These are phyloP conservation scores for Drosophila pallidifrons DNA, from an alignment of 1,140 invertebrate genomes.

Conservation along the genomic window DNA sequence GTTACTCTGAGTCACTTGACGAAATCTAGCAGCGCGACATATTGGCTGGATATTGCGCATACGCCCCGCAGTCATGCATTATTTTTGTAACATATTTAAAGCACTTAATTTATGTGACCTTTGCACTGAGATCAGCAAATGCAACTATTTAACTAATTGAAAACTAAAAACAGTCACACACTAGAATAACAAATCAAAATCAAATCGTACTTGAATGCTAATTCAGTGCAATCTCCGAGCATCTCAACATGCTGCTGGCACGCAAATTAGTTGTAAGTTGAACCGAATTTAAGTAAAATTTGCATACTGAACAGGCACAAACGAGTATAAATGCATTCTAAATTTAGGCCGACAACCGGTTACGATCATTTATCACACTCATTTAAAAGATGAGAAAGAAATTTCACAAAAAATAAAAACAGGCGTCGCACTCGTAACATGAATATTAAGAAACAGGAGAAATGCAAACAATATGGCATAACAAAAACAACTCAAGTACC, in stretches of 20 bases:
- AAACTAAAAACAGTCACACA: slow-evolving; percentile 27
- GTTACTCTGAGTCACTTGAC: slow-evolving; percentile 15
- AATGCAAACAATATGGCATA: slow-evolving; percentile 3
- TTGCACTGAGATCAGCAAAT: slow-evolving; percentile 42
- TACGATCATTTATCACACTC: slow-evolving; percentile 31
- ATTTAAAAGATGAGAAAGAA: slow-evolving; percentile 21
- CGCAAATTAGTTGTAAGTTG: slow-evolving; percentile 48
- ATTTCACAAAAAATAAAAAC: not conserved
- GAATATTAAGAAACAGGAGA: slow-evolving; percentile 5
- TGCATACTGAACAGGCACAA: slow-evolving; percentile 48
- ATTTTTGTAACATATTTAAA: slow-evolving; percentile 25
- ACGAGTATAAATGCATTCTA: slow-evolving; percentile 48
- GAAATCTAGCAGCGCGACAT: slow-evolving; percentile 8
- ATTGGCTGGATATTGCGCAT: slow-evolving; percentile 56
- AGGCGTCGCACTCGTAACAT: slow-evolving; percentile 4
- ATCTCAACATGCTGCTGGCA: slow-evolving; percentile 18
- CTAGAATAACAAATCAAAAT: slow-evolving; percentile 58
- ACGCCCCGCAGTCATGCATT: slow-evolving; percentile 48
- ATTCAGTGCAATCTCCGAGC: slow-evolving; percentile 65
- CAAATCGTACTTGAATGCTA: slow-evolving; percentile 75
- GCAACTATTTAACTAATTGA: slow-evolving; percentile 52
- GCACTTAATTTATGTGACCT: slow-evolving; percentile 69
- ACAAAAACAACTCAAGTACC: slow-evolving; percentile 22
- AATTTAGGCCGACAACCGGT: slow-evolving; percentile 51
- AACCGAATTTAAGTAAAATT: slow-evolving; percentile 58